Percentiles rank a stretch among this genome's conserved stretches.
phyloP scores from a whole-genome alignment of 35 echinoderm and acorn worm genomes.

The Lytechinus pictus region DNA sequence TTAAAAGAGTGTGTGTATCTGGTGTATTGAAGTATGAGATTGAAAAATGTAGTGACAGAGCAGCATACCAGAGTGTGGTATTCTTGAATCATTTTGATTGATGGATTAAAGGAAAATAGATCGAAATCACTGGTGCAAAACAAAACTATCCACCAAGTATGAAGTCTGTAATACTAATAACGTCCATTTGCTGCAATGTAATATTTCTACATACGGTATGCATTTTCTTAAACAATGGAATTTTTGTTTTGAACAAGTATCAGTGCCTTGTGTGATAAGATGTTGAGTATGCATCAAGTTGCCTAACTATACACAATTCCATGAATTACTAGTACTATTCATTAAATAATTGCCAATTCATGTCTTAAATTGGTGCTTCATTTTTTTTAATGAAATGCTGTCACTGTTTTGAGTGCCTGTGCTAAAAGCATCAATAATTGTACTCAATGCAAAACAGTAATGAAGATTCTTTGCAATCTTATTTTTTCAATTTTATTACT shows the following conservation, averaged over 20 bases:
- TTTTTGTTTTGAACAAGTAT: not conserved
- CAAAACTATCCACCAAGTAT: no score
- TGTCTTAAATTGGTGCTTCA: not conserved
- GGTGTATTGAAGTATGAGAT: no score
- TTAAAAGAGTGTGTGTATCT: no score
- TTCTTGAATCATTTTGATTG: no score
- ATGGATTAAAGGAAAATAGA: no score
- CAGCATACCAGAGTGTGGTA: no score
- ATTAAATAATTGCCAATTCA: not conserved
- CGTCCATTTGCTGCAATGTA: not conserved
- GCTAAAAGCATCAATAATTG: not conserved
- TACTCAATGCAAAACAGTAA: not conserved
- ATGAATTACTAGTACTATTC: not conserved
- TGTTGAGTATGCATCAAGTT: not conserved
- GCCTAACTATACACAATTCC: not conserved
- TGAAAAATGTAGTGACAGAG: no score
- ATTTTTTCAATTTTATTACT: not conserved
- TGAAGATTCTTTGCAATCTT: not conserved
- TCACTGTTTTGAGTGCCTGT: not conserved
- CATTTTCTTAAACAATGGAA: not conserved
- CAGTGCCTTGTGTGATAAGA: not conserved
- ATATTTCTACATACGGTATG: not conserved
- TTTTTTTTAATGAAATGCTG: not conserved
- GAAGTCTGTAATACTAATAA: no score
- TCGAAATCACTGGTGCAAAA: no score